Base-by-base conservation (phyloP, 2,888 invertebrate genomes). In the Hoplodrina ambigua region DNA sequence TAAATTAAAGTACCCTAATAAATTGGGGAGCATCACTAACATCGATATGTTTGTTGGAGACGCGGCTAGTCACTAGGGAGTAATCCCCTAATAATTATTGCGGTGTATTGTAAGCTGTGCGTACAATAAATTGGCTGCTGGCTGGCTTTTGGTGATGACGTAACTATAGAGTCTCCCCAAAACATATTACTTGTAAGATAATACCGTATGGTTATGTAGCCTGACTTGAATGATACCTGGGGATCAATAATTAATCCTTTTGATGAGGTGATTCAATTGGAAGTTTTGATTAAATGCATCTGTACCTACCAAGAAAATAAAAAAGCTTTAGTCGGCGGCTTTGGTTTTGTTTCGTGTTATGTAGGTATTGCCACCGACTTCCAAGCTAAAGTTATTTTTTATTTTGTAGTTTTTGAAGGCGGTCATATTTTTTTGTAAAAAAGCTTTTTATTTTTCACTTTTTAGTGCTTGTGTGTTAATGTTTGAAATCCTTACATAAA, bases 21-120 rank as follows among this genome's bases (percentile, higher is more conserved):
- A 70, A 76, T 81, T 71, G 64, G 56, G 58, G 64, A 58, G 25
- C 80, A 79, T 83, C 84, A 81, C 83, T 83, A 81, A 44, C 30
- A 63, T 84, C 84, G 83, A 84, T 81, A 84, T 77, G 78, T 78
- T 71, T 70, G 60, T 65, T 58, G 77, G 62, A 79, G 80, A 74
- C 70, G 69, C 70, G 65, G 69, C 58, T 72, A 80, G 65, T 75
- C 88, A 79, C 88, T 72, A 59, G 89, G 86, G 88, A 86, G 80
- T 89, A 83, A 89, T 88, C 87, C 86, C 87, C 87, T 86, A 80
- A 86, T 88, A 86, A 89, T 89, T 86, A 89, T 85, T 82, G 85
- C 79, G 84, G 84, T 77, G 83, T 83, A 82, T 77, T 76, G 77
- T 78, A 82, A 84, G 69, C 79, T 81, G 80, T 77, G 77, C 61